phyloP scores from a whole-genome alignment of 2,113 vertebrate species.

The Oceanites oceanicus region DNA sequence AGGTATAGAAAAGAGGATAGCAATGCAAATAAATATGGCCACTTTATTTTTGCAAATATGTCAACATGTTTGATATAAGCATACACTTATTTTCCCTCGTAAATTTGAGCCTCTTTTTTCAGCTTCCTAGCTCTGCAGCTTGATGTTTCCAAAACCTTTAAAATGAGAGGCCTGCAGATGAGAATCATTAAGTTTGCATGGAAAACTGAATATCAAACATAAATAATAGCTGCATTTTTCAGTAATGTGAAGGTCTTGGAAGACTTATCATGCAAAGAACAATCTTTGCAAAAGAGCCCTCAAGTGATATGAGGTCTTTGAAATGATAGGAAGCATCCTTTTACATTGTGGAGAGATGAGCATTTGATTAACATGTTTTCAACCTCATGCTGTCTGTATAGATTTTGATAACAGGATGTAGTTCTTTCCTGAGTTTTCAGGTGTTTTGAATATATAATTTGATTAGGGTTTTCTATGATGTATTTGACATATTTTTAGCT shows the following conservation, averaged over 20 bases:
- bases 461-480: not conserved
- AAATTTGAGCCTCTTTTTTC: not conserved
- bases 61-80: not conserved
- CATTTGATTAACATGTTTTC: not conserved
- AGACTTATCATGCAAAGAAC: not conserved
- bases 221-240: not conserved
- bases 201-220: slow-evolving; percentile 9
- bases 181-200: not conserved
- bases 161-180: not conserved
- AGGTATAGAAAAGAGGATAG: not conserved
- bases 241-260: not conserved
- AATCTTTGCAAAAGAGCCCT: not conserved
- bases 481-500: not conserved
- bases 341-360: not conserved
- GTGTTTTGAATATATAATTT: not conserved
- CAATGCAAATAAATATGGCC: not conserved
- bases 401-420: not conserved
- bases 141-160: not conserved
- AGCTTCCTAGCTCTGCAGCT: not conserved
- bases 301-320: not conserved
- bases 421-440: not conserved
- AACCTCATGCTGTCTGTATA: not conserved
- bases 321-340: not conserved
- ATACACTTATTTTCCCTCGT: not conserved
- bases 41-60: not conserved